Conservation (phyloP, 2,888 invertebrate species). For the Empis stercorea region DNA sequence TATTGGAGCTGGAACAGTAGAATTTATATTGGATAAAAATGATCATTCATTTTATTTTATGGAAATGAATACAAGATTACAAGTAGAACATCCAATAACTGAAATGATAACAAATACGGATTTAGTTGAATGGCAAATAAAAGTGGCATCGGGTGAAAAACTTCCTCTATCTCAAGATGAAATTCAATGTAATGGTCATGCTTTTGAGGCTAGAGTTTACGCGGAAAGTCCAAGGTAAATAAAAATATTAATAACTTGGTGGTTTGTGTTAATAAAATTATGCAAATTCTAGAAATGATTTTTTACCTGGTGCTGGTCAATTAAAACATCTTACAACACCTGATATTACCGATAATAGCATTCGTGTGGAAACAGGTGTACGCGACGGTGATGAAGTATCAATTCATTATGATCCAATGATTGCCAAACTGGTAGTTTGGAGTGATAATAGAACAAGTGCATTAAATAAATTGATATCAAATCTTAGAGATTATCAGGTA, state of each 20-base stretch:
- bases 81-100: constrained; percentile 93
- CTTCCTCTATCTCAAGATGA: constrained; percentile 71
- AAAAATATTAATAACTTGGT: not conserved
- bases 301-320: constrained; percentile 88
- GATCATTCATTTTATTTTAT: constrained; percentile 91
- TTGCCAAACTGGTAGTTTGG: constrained; percentile 97
- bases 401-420: constrained; percentile 99
- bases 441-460: constrained; percentile 71
- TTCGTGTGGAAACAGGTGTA: constrained; percentile 84
- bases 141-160: constrained; percentile 76
- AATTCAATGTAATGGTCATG: constrained; percentile 67
- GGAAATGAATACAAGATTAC: constrained; percentile 98
- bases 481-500: constrained; percentile 77
- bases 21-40: constrained; percentile 84
- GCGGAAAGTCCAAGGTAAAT: constrained; percentile 62
- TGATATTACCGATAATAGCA: constrained; percentile 39
- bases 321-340: constrained; percentile 68
- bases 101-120: constrained; percentile 96
- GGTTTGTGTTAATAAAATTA: not conserved
- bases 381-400: constrained; percentile 89
- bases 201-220: constrained; percentile 94
- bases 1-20: constrained; percentile 96
- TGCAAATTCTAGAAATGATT: constrained; percentile 47
- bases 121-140: constrained; percentile 95
- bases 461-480: constrained; percentile 58